Evolutionary conservation across 2,888 invertebrate genomes (phyloP).

Genomic region (Parnassius glacialis): DNA sequence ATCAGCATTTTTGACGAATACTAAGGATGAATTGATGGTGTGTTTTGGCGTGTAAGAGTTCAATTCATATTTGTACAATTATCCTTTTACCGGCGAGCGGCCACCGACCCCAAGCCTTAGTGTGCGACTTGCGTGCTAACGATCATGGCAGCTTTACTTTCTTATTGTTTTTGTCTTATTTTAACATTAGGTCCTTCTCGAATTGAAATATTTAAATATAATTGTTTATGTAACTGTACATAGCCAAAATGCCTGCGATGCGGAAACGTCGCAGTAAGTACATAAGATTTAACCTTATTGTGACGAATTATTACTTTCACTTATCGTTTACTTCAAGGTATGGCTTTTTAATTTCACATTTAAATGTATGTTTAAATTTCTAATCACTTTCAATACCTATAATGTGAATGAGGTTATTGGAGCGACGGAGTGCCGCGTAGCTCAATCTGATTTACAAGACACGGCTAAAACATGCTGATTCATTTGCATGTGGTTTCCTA

Average conservation of each 20-base stretch:
- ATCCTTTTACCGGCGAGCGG: conserved; percentile 82
- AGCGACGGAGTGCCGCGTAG: conserved; percentile 77
- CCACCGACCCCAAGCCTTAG: conserved; percentile 85
- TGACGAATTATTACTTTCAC: conserved; percentile 74
- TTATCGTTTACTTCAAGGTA: conserved; percentile 64
- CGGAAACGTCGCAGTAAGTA: conserved; percentile 61
- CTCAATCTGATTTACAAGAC: conserved; percentile 64
- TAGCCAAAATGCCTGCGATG: conserved; percentile 46
- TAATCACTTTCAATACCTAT: conserved; percentile 29
- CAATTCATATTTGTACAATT: conserved; percentile 58
- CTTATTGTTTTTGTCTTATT: conserved; percentile 54
- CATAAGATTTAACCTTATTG: conserved; percentile 70
- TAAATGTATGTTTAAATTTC: conserved; percentile 41
- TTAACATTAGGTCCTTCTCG: conserved; percentile 33
- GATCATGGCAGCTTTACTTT: conserved; percentile 80
- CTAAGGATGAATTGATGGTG: conserved; percentile 38
- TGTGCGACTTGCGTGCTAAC: conserved; percentile 78
- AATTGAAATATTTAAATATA: conserved; percentile 38
- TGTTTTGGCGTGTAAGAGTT: conserved; percentile 45
- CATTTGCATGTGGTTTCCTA: conserved; percentile 71
- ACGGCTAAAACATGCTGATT: conserved; percentile 75
- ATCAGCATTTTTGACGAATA: conserved; percentile 37
- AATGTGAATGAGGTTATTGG: conserved; percentile 69
- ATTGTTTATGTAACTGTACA: conserved; percentile 66
- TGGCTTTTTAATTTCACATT: conserved; percentile 45